Percentiles rank a stretch among this genome's conserved stretches.
Evolutionary conservation across 2,113 vertebrate genomes (phyloP).

Genomic region (Dasypus novemcinctus): DNA sequence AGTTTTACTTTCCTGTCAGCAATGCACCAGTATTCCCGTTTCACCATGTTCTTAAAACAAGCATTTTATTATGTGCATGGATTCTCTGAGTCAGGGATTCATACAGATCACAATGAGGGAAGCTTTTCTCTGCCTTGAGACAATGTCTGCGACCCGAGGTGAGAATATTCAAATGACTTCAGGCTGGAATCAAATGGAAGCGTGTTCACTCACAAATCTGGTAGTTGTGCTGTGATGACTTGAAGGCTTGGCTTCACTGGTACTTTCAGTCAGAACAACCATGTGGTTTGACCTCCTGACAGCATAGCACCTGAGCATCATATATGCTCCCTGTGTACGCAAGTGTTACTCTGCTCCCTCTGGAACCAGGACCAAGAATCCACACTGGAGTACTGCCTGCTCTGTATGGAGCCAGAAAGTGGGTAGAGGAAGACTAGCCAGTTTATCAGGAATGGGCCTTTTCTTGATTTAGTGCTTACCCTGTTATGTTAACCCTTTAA

Average conservation of each 20-base stretch:
- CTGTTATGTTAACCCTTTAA: no score
- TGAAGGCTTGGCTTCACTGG: rapidly evolving
- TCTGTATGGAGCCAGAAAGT: no score
- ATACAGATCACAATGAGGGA: not conserved
- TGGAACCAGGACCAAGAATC: no score
- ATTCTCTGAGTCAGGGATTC: not conserved
- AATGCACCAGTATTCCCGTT: no score
- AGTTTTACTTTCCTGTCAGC: no score
- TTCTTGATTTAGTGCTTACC: no score
- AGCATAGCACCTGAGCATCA: no score
- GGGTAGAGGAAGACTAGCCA: no score
- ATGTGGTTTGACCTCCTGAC: not conserved
- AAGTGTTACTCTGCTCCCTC: no score
- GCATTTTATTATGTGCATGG: not conserved
- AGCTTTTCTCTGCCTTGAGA: not conserved
- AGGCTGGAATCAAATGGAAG: not conserved
- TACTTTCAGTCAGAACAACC: not conserved
- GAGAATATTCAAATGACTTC: not conserved
- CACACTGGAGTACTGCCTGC: no score
- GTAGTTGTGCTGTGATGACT: not conserved
- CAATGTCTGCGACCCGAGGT: not conserved
- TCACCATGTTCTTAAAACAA: not conserved
- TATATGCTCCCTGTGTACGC: no score
- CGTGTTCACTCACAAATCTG: not conserved
- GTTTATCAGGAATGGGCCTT: no score